phyloP scores from a whole-genome alignment of 2,797 vertebrate species.

The Rhinichthys osculus region DNA sequence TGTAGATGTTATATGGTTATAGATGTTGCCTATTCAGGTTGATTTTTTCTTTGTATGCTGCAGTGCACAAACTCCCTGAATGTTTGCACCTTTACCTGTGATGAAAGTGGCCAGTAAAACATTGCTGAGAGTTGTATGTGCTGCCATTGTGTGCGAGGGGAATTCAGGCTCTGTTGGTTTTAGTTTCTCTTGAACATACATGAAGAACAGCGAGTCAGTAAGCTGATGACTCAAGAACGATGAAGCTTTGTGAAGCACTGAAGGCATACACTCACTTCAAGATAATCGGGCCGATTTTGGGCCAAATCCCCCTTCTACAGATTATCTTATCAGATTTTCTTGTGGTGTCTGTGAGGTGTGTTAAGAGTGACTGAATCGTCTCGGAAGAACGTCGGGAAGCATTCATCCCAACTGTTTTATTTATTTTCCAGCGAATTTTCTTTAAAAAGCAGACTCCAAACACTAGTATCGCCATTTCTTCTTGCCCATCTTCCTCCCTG shows the following conservation, averaged over 20 bases:
- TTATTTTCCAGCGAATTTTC: too few species aligned
- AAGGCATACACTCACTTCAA: too few species aligned
- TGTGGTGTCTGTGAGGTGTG: background rate
- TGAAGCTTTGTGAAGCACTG: background rate
- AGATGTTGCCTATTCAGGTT: constrained; percentile 4
- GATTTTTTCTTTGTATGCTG: constrained; percentile 7
- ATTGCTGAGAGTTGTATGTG: background rate
- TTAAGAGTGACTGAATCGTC: too few species aligned
- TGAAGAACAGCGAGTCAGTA: background rate
- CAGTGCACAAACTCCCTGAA: constrained; percentile 14
- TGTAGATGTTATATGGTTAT: background rate
- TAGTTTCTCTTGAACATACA: background rate
- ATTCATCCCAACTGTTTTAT: too few species aligned
- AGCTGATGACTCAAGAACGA: background rate
- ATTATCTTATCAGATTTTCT: background rate
- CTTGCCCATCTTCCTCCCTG: too few species aligned
- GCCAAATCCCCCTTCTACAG: too few species aligned
- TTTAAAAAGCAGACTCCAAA: too few species aligned
- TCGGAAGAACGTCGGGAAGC: too few species aligned
- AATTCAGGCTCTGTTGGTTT: constrained; percentile 21
- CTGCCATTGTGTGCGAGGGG: background rate
- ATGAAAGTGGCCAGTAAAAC: constrained; percentile 3
- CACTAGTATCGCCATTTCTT: too few species aligned
- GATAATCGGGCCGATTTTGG: too few species aligned
- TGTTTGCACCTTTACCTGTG: constrained; percentile 12